Conservation (phyloP, 2,797 vertebrate species). For the Myripristis jacobus region DNA sequence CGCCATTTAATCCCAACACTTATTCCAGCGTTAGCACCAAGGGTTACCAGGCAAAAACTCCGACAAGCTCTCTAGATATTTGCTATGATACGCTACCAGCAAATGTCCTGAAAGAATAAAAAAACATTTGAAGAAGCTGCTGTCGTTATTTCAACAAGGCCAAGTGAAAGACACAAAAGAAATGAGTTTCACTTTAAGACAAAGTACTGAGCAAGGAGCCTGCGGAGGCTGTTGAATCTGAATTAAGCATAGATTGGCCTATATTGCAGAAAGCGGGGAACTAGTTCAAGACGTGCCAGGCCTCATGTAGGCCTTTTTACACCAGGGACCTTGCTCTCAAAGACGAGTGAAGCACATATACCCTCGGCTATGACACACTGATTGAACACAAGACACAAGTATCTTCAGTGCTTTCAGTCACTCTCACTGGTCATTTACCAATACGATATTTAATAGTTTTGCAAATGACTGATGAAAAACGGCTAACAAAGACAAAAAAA, state of each 20-base stretch:
- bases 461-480: background rate
- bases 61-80: constrained; percentile 52
- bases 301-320: constrained; percentile 65
- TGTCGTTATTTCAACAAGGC: constrained; percentile 33
- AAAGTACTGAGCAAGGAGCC: constrained; percentile 55
- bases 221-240: constrained; percentile 74
- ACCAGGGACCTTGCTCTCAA: constrained; percentile 45
- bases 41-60: constrained; percentile 74
- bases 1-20: constrained; percentile 77
- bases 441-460: background rate
- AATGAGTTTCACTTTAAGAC: constrained; percentile 65
- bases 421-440: background rate
- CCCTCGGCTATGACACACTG: background rate
- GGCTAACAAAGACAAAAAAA: background rate
- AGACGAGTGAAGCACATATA: constrained; percentile 14
- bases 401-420: background rate
- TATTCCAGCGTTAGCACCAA: constrained; percentile 67
- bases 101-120: constrained; percentile 49
- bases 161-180: constrained; percentile 26
- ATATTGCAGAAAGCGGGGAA: constrained; percentile 77
- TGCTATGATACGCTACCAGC: constrained; percentile 47
- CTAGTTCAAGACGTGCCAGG: constrained; percentile 76
- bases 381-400: background rate
- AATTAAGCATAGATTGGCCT: constrained; percentile 86
- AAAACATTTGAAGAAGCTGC: constrained; percentile 37